Evolutionary conservation across 2,888 invertebrate species (phyloP), one percentile per base, ranked within the genome.

Genomic region (Torymus tubicola): DNA sequence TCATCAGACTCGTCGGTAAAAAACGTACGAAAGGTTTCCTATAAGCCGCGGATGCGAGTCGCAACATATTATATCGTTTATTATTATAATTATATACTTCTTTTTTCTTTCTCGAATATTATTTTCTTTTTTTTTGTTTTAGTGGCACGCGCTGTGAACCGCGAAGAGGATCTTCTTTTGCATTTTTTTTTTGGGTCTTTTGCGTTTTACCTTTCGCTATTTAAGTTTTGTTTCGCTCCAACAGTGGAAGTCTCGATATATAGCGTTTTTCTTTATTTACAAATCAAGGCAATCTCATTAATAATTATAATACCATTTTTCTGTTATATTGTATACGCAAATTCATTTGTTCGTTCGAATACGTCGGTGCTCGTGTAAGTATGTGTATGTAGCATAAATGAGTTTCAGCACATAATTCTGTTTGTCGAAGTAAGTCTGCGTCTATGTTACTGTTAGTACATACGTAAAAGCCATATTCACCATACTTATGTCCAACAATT

Each of bases 201-300:
- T 42, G 42, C 57, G 55, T 63, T 72, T 57, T 10, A 71, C 68
- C 67, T 65, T 78, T 68, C 8, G 2, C 50, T 31, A 0, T 73
- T 42, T 67, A 14, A 63, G 1, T 53, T 72, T 61, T 21, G 5
- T 52, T 67, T 74, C 42, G 42, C 65, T 53, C 81, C 69, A 84
- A 87, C 86, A 87, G 85, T 87, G 88, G 88, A 89, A 89, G 87
- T 89, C 87, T 67, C 55, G 63, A 80, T 74, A 80, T 74, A 77
- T 42, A 42, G 42, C 42, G 16, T 71, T 84, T 85, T 85, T 83
- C 85, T 86, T 89, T 90, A 91, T 91, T 90, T 91, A 91, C 90
- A 91, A 89, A 89, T 90, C 88, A 90, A 90, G 90, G 90, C 91
- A 90, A 88, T 81, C 12, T 64, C 69, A 76, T 80, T 78, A 72